These are phyloP conservation scores for Coracias cyanogaster DNA, from an alignment of 2,797 vertebrate species.

Conservation along the genomic window DNA sequence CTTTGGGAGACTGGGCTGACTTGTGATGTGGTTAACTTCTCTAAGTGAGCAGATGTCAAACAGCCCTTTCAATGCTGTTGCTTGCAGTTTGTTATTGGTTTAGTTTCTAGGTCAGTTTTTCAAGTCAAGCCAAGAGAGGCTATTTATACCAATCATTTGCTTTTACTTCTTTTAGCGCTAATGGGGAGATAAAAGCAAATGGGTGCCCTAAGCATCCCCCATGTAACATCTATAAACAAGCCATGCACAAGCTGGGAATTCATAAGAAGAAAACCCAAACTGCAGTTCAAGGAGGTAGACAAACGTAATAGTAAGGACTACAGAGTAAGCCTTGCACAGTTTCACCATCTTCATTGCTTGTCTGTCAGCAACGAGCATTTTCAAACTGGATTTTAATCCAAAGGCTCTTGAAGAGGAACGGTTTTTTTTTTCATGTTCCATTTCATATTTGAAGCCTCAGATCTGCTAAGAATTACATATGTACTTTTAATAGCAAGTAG, in stretches of 20 bases:
- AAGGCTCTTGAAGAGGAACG: not conserved
- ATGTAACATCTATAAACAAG: not conserved
- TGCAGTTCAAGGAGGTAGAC: not conserved
- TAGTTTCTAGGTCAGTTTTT: constrained; percentile 26
- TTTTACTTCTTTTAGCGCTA: not conserved
- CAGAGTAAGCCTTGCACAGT: not conserved
- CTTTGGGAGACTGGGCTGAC: not conserved
- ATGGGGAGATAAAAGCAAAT: not conserved
- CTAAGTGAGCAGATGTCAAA: not conserved
- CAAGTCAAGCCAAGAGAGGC: constrained; percentile 1
- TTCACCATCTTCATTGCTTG: not conserved
- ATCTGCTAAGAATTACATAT: not conserved
- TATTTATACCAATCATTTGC: not conserved
- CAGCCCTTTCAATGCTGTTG: not conserved
- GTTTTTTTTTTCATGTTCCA: not conserved
- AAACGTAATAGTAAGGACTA: not conserved
- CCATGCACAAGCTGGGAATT: not conserved
- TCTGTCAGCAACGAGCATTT: not conserved
- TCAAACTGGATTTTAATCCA: not conserved
- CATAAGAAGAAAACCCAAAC: not conserved
- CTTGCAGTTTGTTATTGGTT: not conserved
- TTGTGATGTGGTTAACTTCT: not conserved
- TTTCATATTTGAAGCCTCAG: not conserved
- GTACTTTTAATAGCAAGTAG: not conserved
- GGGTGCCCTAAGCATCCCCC: not conserved